A percentile compares a stretch with the other conserved stretches of the same genome.
These are phyloP conservation scores for Microctenopoma lineatum DNA, from an alignment of 2,797 vertebrate species.

Conservation along the genomic window DNA sequence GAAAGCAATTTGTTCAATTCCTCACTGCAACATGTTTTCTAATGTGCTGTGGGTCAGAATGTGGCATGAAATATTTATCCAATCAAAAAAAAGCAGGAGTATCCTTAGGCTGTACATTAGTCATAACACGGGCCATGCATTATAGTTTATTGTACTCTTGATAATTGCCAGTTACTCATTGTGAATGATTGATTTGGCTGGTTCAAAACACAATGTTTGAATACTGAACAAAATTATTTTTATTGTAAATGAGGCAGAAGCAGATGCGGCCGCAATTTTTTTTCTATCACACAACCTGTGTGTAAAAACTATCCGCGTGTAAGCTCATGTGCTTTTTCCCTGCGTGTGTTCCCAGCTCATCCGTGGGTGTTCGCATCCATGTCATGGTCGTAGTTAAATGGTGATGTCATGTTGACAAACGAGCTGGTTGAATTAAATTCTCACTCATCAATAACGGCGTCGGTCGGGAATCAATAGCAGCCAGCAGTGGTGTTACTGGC, in stretches of 20 bases:
- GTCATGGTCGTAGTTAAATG: constrained; percentile 79
- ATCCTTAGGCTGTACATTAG: constrained; percentile 76
- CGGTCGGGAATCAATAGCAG: constrained; percentile 81
- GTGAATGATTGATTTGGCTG: constrained; percentile 68
- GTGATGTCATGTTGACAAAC: constrained; percentile 84
- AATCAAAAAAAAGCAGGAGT: constrained; percentile 70
- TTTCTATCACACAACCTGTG: background rate
- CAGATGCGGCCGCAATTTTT: background rate
- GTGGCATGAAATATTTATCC: constrained; percentile 80
- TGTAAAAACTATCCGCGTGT: constrained; percentile 7
- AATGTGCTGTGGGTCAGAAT: constrained; percentile 64
- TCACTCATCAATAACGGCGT: constrained; percentile 84
- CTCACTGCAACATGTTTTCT: constrained; percentile 54
- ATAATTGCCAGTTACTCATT: constrained; percentile 72
- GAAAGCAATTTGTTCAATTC: constrained; percentile 68
- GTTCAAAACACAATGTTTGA: constrained; percentile 54
- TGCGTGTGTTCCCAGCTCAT: constrained; percentile 37
- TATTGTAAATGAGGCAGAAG: constrained; percentile 41
- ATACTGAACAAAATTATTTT: constrained; percentile 52
- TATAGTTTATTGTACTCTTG: constrained; percentile 70
- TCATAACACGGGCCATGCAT: constrained; percentile 68
- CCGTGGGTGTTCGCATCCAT: constrained; percentile 61
- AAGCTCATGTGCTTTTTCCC: background rate
- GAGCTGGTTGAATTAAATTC: constrained; percentile 85
- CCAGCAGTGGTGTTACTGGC: constrained; percentile 71